phyloP scores from a whole-genome alignment of 2,888 invertebrate genomes.

The Germaria angustata region DNA sequence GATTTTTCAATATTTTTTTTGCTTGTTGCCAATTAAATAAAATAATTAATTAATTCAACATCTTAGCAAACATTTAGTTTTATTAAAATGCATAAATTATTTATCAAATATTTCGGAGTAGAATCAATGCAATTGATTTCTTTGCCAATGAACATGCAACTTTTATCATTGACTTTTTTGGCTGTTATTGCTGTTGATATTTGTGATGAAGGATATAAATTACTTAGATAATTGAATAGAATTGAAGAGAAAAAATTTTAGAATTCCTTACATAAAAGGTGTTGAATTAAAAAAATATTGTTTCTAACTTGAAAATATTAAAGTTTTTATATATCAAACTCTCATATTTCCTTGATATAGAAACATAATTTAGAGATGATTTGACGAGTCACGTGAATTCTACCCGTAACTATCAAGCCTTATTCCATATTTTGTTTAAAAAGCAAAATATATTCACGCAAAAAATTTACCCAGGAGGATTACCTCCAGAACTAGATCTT shows the following conservation, averaged over 20 bases:
- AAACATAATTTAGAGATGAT: no score
- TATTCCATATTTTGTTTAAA: no score
- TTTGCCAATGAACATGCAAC: conserved; percentile 59
- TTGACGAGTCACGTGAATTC: no score
- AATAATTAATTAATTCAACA: conserved; percentile 36
- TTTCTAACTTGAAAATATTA: no score
- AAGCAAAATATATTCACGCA: no score
- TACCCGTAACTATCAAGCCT: no score
- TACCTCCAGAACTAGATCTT: no score
- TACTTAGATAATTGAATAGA: neutral
- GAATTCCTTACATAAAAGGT: neutral
- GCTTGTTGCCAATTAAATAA: conserved; percentile 52
- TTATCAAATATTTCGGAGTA: conserved; percentile 44
- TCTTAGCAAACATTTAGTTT: conserved; percentile 36
- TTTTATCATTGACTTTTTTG: conserved; percentile 37
- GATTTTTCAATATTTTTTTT: conserved; percentile 36
- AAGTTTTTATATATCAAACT: no score
- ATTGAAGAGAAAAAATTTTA: neutral
- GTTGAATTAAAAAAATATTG: neutral
- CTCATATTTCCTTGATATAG: no score
- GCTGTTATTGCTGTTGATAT: neutral
- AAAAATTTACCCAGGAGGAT: no score
- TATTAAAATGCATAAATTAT: conserved; percentile 49
- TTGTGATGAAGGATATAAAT: conserved; percentile 31
- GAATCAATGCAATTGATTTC: conserved; percentile 55